Percentiles rank a stretch among this genome's conserved stretches.
Conservation (phyloP, 2,888 invertebrate species). For the Caenorhabditis plicata region DNA sequence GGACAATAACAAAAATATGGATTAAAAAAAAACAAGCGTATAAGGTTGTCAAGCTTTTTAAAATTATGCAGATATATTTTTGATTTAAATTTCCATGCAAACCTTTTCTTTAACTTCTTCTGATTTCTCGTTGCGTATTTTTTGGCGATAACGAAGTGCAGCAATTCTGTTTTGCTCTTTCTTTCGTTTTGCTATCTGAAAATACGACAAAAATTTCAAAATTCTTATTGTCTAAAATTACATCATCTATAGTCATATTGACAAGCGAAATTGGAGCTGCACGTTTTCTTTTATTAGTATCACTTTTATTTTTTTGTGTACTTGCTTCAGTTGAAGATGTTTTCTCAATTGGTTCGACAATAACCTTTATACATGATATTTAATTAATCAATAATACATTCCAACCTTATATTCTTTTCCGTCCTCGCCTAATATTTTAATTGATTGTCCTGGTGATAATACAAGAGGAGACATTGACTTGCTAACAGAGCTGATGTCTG, state of each 20-base stretch:
- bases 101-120: background rate
- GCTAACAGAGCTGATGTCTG: no score
- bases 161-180: slow-evolving; percentile 61
- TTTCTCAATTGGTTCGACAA: slow-evolving; percentile 16
- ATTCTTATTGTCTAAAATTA: no score
- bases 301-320: background rate
- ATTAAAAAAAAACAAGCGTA: no score
- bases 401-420: slow-evolving; percentile 40
- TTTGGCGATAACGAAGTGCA: slow-evolving; percentile 57
- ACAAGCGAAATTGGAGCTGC: slow-evolving; percentile 42
- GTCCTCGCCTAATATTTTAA: slow-evolving; percentile 37
- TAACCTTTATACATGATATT: slow-evolving; percentile 7
- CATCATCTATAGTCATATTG: slow-evolving; percentile 32
- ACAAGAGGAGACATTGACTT: slow-evolving; percentile 14
- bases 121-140: slow-evolving; percentile 16
- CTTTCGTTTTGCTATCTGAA: slow-evolving; percentile 57
- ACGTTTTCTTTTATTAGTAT: no score
- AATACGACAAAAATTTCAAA: no score
- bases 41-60: no score
- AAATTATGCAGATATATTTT: no score
- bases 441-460: slow-evolving; percentile 28
- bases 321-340: background rate
- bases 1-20: no score
- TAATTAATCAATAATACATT: background rate
- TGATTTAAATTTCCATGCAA: no score